Evolutionary conservation across 2,888 invertebrate genomes (phyloP).

Genomic region (Lithophane semibrunnea): DNA sequence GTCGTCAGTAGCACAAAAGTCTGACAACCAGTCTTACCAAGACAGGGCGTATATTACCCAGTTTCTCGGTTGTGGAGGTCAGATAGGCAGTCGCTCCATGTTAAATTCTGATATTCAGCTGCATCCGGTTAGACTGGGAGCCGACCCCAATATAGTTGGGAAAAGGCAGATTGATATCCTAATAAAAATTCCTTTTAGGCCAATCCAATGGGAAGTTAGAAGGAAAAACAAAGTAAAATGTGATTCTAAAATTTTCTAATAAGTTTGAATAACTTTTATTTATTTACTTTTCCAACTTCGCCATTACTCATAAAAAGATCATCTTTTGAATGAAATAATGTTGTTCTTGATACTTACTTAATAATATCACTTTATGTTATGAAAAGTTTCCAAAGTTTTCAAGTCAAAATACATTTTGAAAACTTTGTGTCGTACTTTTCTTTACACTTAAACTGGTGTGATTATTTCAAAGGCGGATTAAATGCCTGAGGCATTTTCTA

Average conservation of each 20-base stretch:
- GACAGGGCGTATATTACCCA: too few species aligned
- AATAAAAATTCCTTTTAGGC: too few species aligned
- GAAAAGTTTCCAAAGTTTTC: conserved; percentile 10
- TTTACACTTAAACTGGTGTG: too few species aligned
- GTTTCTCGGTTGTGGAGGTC: too few species aligned
- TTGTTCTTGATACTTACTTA: conserved; percentile 21
- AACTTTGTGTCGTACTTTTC: neutral
- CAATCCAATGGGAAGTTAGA: neutral
- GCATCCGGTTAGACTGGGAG: too few species aligned
- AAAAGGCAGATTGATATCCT: too few species aligned
- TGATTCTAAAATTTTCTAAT: neutral
- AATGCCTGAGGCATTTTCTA: too few species aligned
- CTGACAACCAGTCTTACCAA: too few species aligned
- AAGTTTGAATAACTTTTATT: conserved; percentile 9
- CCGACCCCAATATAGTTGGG: too few species aligned
- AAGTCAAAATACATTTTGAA: neutral
- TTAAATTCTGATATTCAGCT: too few species aligned
- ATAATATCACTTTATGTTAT: conserved; percentile 11
- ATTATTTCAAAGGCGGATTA: neutral
- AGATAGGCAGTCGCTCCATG: too few species aligned
- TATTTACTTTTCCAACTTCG: conserved; percentile 11
- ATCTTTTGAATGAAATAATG: conserved; percentile 18
- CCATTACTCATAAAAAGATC: conserved; percentile 8
- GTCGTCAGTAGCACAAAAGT: too few species aligned
- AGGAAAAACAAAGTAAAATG: conserved; percentile 2